Percentiles rank a stretch among this genome's conserved stretches.
phyloP scores from a whole-genome alignment of 2,888 invertebrate genomes.

The Odontomyia ornata region DNA sequence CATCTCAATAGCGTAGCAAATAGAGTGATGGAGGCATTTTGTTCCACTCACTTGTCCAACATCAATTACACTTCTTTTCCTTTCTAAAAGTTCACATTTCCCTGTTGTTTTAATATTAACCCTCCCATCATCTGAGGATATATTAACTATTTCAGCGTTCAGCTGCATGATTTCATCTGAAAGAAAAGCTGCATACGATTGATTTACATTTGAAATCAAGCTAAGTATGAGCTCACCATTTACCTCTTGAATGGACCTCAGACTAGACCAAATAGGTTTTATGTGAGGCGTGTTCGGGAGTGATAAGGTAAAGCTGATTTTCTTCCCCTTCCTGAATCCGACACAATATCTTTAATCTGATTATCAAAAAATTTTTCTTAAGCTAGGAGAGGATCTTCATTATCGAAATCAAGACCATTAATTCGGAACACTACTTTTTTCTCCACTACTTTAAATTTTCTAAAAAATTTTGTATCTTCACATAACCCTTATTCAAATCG shows the following conservation, averaged over 20 bases:
- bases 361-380: too few relatives aligned
- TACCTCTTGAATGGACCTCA: not conserved
- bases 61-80: too few relatives aligned
- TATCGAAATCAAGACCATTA: not conserved
- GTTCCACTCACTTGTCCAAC: too few relatives aligned
- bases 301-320: not conserved
- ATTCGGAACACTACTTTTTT: not conserved
- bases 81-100: too few relatives aligned
- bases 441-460: not conserved
- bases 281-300: not conserved
- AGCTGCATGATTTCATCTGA: not conserved
- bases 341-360: too few relatives aligned
- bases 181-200: not conserved
- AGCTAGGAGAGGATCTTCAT: too few relatives aligned
- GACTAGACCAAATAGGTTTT: not conserved
- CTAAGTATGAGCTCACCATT: not conserved
- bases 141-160: not conserved
- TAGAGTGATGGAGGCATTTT: too few relatives aligned
- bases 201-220: not conserved
- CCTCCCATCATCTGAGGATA: not conserved
- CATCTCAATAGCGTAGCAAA: too few relatives aligned
- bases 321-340: not conserved
- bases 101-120: not conserved
- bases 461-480: too few relatives aligned
- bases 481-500: not conserved